phyloP scores from a whole-genome alignment of 2,888 invertebrate genomes.

The Gibbula magus region DNA sequence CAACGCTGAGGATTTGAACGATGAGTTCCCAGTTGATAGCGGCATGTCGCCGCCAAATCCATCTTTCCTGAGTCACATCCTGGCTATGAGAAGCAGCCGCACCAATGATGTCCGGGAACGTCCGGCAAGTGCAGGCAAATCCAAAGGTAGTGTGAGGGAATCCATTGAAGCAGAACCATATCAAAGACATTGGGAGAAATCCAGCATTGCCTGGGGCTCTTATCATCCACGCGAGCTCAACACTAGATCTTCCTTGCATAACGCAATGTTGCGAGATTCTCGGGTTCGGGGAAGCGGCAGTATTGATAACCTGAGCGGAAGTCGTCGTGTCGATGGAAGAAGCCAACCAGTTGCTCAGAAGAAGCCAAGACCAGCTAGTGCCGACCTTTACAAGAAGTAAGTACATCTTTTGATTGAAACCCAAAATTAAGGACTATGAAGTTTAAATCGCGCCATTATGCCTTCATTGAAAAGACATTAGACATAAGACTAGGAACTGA shows the following conservation, averaged over 20 bases:
- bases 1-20: not conserved
- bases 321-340: not conserved
- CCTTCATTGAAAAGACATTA: too few species aligned
- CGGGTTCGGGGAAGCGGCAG: slow-evolving; percentile 25
- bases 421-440: too few species aligned
- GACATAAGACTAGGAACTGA: too few species aligned
- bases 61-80: not conserved
- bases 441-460: too few species aligned
- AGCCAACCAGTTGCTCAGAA: slow-evolving; percentile 20
- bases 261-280: not conserved
- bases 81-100: not conserved
- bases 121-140: not conserved
- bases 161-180: slow-evolving; percentile 50
- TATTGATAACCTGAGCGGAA: slow-evolving; percentile 32
- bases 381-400: slow-evolving; percentile 56
- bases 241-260: slow-evolving; percentile 52
- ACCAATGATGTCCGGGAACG: not conserved
- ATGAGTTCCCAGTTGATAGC: not conserved
- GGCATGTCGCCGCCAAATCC: not conserved
- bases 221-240: slow-evolving; percentile 64
- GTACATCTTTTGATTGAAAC: not conserved
- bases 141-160: slow-evolving; percentile 46
- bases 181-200: slow-evolving; percentile 63
- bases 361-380: slow-evolving; percentile 52
- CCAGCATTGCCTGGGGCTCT: slow-evolving; percentile 66